Percentiles rank a stretch among this genome's conserved stretches.
phyloP scores from a whole-genome alignment of 2,797 vertebrate species.

The Artibeus lituratus region DNA sequence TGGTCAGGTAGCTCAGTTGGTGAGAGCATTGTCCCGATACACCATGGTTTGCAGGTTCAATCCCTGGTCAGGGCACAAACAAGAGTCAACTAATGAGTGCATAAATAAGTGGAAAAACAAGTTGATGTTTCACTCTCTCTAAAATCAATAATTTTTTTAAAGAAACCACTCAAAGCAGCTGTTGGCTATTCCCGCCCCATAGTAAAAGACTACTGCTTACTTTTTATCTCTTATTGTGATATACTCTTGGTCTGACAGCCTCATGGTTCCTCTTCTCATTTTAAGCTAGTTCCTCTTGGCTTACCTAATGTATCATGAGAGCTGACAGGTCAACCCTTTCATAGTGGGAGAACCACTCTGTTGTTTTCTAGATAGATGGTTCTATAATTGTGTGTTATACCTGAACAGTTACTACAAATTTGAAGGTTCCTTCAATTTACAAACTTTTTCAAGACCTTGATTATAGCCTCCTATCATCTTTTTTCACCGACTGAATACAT shows the following conservation, averaged over 20 bases:
- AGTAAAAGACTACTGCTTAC: not conserved
- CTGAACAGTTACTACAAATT: not conserved
- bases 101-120: not conserved
- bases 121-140: not conserved
- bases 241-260: not conserved
- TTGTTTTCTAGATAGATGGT: not conserved
- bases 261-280: not conserved
- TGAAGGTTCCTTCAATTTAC: not conserved
- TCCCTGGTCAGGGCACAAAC: not conserved
- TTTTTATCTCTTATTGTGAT: not conserved
- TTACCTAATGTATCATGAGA: not conserved
- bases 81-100: not conserved
- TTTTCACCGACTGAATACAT: not conserved
- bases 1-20: not conserved
- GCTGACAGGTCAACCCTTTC: not conserved
- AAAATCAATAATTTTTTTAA: not conserved
- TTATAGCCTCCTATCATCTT: not conserved
- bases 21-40: not conserved
- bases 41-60: not conserved
- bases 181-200: not conserved
- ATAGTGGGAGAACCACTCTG: not conserved
- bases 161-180: not conserved
- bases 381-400: not conserved
- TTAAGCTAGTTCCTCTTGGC: not conserved
- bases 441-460: not conserved